These are phyloP conservation scores for Tholera decimalis DNA, from an alignment of 2,888 invertebrate genomes.

Conservation along the genomic window DNA sequence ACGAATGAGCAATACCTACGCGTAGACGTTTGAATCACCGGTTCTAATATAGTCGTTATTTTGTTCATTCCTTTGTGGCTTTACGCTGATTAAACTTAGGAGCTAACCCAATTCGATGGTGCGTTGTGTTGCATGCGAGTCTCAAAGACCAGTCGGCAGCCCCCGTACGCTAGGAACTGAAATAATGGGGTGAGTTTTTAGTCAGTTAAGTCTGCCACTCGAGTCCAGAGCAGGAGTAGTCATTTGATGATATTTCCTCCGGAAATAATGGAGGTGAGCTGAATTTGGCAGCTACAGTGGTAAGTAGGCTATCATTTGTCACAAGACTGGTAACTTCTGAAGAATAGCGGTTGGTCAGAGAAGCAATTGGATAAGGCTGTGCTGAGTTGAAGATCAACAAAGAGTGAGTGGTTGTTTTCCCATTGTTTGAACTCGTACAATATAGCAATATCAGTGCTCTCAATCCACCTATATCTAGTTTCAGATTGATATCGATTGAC, in stretches of 20 bases:
- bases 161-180: too few species aligned
- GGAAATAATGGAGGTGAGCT: conserved; percentile 13
- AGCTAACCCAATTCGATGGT: too few species aligned
- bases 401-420: too few species aligned
- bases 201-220: too few species aligned
- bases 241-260: too few species aligned
- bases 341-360: not conserved
- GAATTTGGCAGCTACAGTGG: not conserved
- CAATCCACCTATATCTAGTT: not conserved
- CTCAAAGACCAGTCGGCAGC: too few species aligned
- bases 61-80: conserved; percentile 40
- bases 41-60: conserved; percentile 33
- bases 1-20: conserved; percentile 39
- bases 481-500: conserved; percentile 3
- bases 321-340: not conserved
- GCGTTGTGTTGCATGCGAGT: too few species aligned
- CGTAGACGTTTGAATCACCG: conserved; percentile 42
- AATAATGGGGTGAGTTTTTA: too few species aligned
- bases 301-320: conserved; percentile 1
- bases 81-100: conserved; percentile 20
- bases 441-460: too few species aligned
- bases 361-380: not conserved
- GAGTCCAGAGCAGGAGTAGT: too few species aligned
- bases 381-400: too few species aligned
- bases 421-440: too few species aligned